Conservation (phyloP, 2,888 invertebrate genomes). For the Acanthosepion pharaonis region DNA sequence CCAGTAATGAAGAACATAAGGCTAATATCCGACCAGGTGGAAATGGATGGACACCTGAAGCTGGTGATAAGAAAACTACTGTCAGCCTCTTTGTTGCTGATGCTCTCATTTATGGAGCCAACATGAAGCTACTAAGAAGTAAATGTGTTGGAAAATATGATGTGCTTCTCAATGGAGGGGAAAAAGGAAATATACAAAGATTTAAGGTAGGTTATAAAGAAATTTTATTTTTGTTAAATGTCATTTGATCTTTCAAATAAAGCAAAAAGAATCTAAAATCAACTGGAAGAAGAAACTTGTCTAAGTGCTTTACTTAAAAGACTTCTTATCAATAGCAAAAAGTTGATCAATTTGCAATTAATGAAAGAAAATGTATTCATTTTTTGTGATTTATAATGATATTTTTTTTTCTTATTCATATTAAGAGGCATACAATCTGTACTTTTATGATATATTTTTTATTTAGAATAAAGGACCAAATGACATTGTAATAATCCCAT, state of each 20-base stretch:
- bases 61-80: neutral
- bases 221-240: too few species aligned
- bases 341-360: too few species aligned
- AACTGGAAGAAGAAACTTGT: too few species aligned
- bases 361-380: too few species aligned
- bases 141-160: neutral
- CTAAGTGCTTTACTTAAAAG: too few species aligned
- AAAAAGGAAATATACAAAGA: neutral
- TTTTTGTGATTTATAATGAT: too few species aligned
- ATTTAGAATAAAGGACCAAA: neutral
- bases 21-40: conserved; percentile 34
- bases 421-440: too few species aligned
- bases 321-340: too few species aligned
- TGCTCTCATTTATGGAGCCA: neutral
- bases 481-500: conserved; percentile 33
- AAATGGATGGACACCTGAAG: conserved; percentile 38
- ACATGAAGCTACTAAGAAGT: neutral
- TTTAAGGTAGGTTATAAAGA: too few species aligned
- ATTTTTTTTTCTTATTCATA: too few species aligned
- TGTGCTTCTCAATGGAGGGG: neutral
- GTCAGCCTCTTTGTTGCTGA: neutral
- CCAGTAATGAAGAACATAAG: conserved; percentile 24
- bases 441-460: neutral
- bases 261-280: too few species aligned
- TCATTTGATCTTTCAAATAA: too few species aligned